Base-by-base conservation (phyloP, 1,140 invertebrate species). In the Trichonephila clavata region DNA sequence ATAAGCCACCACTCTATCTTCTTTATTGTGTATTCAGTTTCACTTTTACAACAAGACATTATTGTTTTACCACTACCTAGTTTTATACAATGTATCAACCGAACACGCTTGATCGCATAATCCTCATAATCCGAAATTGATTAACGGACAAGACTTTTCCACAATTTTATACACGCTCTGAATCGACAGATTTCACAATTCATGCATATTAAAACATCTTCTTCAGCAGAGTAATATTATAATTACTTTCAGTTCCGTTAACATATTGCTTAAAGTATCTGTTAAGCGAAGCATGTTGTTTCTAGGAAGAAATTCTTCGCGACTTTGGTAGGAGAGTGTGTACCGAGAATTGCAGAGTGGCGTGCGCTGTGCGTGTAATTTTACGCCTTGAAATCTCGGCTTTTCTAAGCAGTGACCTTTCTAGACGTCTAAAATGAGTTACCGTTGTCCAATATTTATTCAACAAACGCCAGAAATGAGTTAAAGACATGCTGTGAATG, bases 131-230 rank as follows among this genome's bases (percentile, higher is more conserved):
- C 81, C 81, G 81, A 24, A 27, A 83, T 43, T 83, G 81, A 83
- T 50, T 24, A 83, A 83, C 81, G 39, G 6, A 59, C 50, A 50
- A 83, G 7, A 4, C 43, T 57, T 83, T n/a, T 59, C 81, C 50
- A 57, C 81, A 57, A 83, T 57, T 83, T 83, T 59, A 59, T 83
- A 50, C 81, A 2, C 21, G 50, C 81, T 13, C 43, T 8, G 81
- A 50, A 83, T 77, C 71, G 18, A 39, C 24, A 77, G 71, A 77
- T 32, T 83, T 83, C 81, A 59, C 81, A 59, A 83, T 59, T 83
- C 81, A 83, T 83, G 50, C 81, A 83, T 83, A 83, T 83, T 83
- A 57, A 83, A 83, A 21, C 81, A 59, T 57, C 81, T 21, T 27
- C 21, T 50, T 27, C 81, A 83, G 21, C 21, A n/a, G 14, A 83